Conservation (phyloP, 2,888 invertebrate genomes). For the Eumacrocentrus americanus region DNA sequence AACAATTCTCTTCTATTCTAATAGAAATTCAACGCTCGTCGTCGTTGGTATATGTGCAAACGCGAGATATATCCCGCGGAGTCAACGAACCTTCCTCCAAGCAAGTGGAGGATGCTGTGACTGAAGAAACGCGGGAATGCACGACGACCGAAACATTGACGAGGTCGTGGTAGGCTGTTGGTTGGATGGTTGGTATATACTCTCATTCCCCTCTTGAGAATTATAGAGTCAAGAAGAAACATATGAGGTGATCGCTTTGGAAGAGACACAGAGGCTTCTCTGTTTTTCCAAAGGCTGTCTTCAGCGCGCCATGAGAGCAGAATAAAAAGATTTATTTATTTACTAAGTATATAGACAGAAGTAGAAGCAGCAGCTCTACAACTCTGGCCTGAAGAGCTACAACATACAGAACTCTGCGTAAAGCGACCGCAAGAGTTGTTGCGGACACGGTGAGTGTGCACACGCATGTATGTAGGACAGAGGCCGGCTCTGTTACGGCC, state of each 20-base stretch:
- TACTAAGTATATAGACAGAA: conserved; percentile 7
- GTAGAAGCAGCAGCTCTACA: too few relatives aligned
- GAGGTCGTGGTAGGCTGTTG: conserved; percentile 38
- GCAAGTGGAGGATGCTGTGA: conserved; percentile 24
- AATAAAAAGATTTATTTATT: conserved; percentile 44
- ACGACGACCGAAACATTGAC: conserved; percentile 40
- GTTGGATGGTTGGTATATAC: conserved; percentile 1
- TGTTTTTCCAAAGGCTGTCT: conserved; percentile 24
- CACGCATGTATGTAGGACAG: conserved; percentile 47
- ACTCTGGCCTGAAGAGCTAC: too few relatives aligned
- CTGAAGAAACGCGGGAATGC: conserved; percentile 11
- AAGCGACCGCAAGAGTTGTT: too few relatives aligned
- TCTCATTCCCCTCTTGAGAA: background rate
- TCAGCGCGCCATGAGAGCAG: conserved; percentile 16
- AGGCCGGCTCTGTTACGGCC: conserved; percentile 35
- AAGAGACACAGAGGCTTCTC: conserved; percentile 18
- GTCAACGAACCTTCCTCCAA: conserved; percentile 40
- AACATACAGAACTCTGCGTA: too few relatives aligned
- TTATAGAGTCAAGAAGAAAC: too few relatives aligned
- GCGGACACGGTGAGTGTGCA: conserved; percentile 22
- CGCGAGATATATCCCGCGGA: too few relatives aligned
- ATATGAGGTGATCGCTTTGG: conserved; percentile 10
- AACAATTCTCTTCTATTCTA: too few relatives aligned
- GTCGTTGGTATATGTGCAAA: conserved; percentile 1
- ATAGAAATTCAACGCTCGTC: background rate